Evolutionary conservation across 2,797 vertebrate genomes (phyloP).

Genomic region (Erpetoichthys calabaricus): DNA sequence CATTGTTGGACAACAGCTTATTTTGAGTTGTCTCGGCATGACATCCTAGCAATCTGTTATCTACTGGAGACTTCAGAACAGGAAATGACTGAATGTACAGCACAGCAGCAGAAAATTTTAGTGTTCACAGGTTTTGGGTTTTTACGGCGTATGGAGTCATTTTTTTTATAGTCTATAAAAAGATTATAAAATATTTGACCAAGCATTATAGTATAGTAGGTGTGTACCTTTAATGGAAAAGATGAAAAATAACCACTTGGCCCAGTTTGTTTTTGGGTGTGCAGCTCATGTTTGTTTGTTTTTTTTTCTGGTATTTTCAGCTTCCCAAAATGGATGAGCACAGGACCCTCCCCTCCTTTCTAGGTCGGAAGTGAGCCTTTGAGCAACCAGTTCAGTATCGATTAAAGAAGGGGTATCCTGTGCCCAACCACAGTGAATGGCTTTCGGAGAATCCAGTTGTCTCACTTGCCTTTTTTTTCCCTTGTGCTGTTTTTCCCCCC

Average conservation of each 20-base stretch:
- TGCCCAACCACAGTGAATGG: constrained; percentile 34
- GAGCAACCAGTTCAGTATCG: no score
- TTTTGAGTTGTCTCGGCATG: no score
- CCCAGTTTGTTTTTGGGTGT: constrained; percentile 21
- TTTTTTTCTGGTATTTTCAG: constrained; percentile 33
- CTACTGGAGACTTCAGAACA: no score
- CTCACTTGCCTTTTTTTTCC: constrained; percentile 46
- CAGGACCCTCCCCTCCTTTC: constrained; percentile 24
- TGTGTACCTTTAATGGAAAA: not conserved
- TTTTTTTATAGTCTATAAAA: no score
- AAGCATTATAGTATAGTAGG: no score
- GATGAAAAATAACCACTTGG: constrained; percentile 15
- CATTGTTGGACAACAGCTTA: no score
- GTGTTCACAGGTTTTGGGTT: no score
- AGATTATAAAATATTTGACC: no score
- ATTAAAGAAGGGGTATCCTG: constrained; percentile 29
- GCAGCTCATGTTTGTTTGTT: constrained; percentile 32
- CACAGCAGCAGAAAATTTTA: no score
- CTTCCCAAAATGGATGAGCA: constrained; percentile 27
- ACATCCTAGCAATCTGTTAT: no score
- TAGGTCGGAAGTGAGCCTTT: not conserved
- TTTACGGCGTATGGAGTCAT: no score
- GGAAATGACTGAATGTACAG: no score
- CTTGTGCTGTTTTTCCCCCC: constrained; percentile 37
- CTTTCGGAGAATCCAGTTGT: constrained; percentile 41